Percentiles rank a stretch among this genome's conserved stretches.
Evolutionary conservation across 2,113 vertebrate genomes (phyloP).

Genomic region (Anarhynchus alexandrinus): DNA sequence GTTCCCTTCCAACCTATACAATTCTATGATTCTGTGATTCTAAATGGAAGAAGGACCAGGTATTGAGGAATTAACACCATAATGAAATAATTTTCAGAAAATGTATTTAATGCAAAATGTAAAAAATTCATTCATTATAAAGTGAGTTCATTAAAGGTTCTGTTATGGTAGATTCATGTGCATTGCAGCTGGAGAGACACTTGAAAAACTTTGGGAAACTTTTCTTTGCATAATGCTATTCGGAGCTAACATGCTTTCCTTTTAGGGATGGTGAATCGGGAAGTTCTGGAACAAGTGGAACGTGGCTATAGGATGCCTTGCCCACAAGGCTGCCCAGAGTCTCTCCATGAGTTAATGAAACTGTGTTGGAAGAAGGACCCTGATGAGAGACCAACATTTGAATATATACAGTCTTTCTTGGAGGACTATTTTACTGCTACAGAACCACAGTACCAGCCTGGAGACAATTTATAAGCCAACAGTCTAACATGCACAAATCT

Average conservation of each 20-base stretch:
- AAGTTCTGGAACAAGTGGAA: slow-evolving; percentile 95
- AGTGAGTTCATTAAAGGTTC: rapidly evolving
- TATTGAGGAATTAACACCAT: not conserved
- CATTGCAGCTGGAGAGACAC: not conserved
- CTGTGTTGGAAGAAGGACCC: slow-evolving; percentile 96
- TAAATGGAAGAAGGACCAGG: not conserved
- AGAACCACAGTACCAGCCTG: slow-evolving; percentile 96
- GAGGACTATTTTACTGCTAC: slow-evolving; percentile 98
- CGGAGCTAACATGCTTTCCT: not conserved
- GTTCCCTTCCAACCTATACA: too few species aligned
- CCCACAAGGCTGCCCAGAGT: slow-evolving; percentile 93
- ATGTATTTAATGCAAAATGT: not conserved
- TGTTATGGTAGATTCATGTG: not conserved
- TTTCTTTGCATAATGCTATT: not conserved
- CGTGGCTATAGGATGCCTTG: slow-evolving; percentile 95
- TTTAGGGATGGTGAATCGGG: slow-evolving; percentile 93
- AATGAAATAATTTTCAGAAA: not conserved
- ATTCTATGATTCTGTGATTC: too few species aligned
- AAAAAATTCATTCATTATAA: not conserved
- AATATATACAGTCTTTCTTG: slow-evolving; percentile 95
- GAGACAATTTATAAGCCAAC: slow-evolving; percentile 90
- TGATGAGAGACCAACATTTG: slow-evolving; percentile 95
- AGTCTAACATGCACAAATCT: slow-evolving; percentile 71
- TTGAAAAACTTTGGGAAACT: not conserved
- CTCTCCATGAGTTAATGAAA: slow-evolving; percentile 94